Evolutionary conservation across 2,888 invertebrate genomes (phyloP).

Genomic region (Clanis bilineata): DNA sequence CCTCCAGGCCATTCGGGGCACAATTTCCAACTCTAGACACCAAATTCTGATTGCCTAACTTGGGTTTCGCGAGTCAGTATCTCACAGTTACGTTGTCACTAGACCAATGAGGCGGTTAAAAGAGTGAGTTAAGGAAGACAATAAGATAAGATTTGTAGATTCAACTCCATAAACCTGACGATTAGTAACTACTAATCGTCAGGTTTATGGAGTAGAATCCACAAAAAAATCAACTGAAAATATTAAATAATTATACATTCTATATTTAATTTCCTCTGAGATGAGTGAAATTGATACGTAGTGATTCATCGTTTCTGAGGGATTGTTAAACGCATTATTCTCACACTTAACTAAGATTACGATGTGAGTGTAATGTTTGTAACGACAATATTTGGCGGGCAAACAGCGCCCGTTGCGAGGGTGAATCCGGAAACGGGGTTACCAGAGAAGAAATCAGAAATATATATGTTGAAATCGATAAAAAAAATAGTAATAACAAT

Average conservation of each 20-base stretch:
- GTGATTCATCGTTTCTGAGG: conserved; percentile 20
- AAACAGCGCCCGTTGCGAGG: conserved; percentile 46
- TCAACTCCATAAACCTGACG: no score
- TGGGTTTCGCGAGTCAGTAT: no score
- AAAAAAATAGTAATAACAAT: no score
- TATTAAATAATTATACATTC: neutral
- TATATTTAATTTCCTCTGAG: conserved; percentile 5
- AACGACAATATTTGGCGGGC: conserved; percentile 70
- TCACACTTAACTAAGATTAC: conserved; percentile 61
- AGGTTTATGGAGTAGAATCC: no score
- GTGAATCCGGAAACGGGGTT: conserved; percentile 24
- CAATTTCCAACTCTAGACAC: no score
- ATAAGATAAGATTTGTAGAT: no score
- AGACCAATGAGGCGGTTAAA: no score
- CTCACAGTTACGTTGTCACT: no score
- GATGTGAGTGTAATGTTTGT: conserved; percentile 64
- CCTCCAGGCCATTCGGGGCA: no score
- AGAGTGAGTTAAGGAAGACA: no score
- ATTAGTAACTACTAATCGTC: no score
- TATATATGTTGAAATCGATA: neutral
- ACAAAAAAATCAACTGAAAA: neutral
- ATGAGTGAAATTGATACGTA: conserved; percentile 11
- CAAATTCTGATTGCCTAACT: no score
- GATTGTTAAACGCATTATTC: conserved; percentile 44
- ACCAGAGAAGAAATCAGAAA: neutral